Conservation (phyloP, 2,113 vertebrate genomes). For the Corydoras sp. region DNA sequence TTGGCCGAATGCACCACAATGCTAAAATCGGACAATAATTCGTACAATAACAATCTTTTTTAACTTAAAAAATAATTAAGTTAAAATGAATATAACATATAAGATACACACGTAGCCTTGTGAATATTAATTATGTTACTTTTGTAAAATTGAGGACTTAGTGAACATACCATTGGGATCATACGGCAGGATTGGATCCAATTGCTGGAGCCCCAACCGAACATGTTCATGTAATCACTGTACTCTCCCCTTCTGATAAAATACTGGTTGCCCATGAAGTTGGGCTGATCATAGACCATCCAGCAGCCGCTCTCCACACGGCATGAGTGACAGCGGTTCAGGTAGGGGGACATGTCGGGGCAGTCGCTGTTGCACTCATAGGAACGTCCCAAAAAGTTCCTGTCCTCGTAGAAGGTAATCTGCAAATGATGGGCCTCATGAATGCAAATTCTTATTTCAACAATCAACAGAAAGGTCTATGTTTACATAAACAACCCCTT, state of each 20-base stretch:
- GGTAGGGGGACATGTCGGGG: conserved; percentile 36
- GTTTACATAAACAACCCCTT: not conserved
- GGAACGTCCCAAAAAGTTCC: conserved; percentile 58
- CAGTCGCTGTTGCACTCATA: conserved; percentile 65
- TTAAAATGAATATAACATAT: too few relatives aligned
- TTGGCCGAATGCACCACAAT: too few relatives aligned
- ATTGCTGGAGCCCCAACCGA: conserved; percentile 18
- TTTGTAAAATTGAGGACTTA: not conserved
- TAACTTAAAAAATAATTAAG: too few relatives aligned
- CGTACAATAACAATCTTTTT: too few relatives aligned
- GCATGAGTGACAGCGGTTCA: conserved; percentile 45
- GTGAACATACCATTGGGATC: conserved; percentile 14
- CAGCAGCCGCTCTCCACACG: conserved; percentile 46
- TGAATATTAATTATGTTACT: not conserved
- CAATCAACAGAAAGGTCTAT: not conserved
- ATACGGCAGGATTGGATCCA: conserved; percentile 21
- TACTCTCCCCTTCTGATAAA: conserved; percentile 42
- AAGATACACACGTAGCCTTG: too few relatives aligned
- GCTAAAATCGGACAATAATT: too few relatives aligned
- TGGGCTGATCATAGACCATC: conserved; percentile 42
- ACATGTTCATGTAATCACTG: conserved; percentile 44
- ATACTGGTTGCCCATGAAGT: conserved; percentile 37
- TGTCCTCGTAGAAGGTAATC: conserved; percentile 64
- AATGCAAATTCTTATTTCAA: not conserved
- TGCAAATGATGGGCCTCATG: conserved; percentile 13